phyloP scores from a whole-genome alignment of 2,113 vertebrate genomes.

The Varanus salvator region DNA sequence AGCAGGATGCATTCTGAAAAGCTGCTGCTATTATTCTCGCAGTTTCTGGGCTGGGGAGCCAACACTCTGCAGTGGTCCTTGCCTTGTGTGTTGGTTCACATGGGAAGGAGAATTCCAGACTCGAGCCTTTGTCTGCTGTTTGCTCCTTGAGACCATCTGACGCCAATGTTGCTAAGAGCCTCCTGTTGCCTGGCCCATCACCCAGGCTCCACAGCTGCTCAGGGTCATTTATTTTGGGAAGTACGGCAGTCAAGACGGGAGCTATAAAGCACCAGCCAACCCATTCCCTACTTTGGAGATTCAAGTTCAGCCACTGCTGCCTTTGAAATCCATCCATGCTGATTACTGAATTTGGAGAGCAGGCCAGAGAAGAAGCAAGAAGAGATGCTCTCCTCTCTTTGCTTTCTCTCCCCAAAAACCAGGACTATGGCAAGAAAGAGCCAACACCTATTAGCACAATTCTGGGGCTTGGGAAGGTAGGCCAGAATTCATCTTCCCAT shows the following conservation, averaged over 20 bases:
- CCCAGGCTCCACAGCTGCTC: neutral
- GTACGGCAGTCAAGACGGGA: neutral
- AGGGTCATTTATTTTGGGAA: neutral
- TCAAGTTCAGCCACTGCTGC: neutral
- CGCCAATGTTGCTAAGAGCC: slow-evolving; percentile 5
- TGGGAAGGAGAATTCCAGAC: neutral
- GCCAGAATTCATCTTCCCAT: neutral
- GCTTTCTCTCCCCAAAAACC: neutral
- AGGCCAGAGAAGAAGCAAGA: neutral
- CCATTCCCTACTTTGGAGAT: neutral
- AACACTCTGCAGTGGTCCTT: neutral
- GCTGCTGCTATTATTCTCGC: too few relatives aligned
- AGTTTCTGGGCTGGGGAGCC: neutral
- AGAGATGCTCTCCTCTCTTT: neutral
- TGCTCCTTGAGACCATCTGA: neutral
- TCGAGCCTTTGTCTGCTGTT: neutral
- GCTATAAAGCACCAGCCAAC: neutral
- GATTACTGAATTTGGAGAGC: neutral
- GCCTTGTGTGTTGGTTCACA: neutral
- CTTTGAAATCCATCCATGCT: neutral
- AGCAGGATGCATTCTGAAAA: neutral
- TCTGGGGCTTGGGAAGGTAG: neutral
- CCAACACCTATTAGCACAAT: neutral
- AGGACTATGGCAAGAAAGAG: neutral
- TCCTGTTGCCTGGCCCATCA: neutral